Percentiles rank a stretch among this genome's conserved stretches.
Conservation (phyloP, 2,888 invertebrate species). For the Tryphoninae sp. region DNA sequence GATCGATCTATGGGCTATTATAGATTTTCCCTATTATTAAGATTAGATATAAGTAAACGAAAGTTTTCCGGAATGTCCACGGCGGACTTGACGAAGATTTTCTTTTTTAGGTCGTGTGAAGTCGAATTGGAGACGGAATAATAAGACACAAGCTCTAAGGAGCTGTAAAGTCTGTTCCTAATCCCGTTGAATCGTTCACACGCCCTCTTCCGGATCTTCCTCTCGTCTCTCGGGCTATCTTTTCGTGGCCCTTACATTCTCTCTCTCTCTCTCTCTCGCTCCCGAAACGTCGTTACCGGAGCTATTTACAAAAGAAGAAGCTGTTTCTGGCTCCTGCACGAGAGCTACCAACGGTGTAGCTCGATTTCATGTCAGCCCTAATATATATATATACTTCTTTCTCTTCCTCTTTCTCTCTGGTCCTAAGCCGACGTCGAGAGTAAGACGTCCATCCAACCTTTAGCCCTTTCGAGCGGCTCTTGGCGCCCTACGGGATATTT, state of each 20-base stretch:
- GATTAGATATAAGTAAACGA: no score
- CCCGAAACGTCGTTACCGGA: conserved; percentile 65
- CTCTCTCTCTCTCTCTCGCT: conserved; percentile 33
- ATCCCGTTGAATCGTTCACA: conserved; percentile 62
- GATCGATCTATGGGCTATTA: no score
- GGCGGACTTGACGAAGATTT: no score
- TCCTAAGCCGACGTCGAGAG: conserved; percentile 68
- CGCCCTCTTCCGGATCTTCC: conserved; percentile 50
- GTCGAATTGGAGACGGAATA: conserved; percentile 7
- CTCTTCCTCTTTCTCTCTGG: conserved; percentile 34
- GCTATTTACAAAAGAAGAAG: conserved; percentile 66
- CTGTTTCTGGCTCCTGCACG: conserved; percentile 42
- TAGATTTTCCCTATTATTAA: no score
- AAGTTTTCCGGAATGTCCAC: no score
- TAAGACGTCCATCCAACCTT: conserved; percentile 76
- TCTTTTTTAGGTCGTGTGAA: conserved; percentile 1
- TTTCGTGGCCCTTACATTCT: conserved; percentile 37
- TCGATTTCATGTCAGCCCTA: conserved; percentile 22
- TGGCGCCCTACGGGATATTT: conserved; percentile 77
- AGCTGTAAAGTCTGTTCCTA: conserved; percentile 54
- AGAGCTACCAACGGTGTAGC: conserved; percentile 14
- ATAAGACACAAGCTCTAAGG: conserved; percentile 34
- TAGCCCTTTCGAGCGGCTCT: conserved; percentile 72
- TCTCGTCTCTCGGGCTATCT: conserved; percentile 52
- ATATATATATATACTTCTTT: conserved; percentile 24